A percentile compares a stretch with the other conserved stretches of the same genome.
Conservation (phyloP, 1,140 invertebrate genomes). For the Tribolium castaneum region DNA sequence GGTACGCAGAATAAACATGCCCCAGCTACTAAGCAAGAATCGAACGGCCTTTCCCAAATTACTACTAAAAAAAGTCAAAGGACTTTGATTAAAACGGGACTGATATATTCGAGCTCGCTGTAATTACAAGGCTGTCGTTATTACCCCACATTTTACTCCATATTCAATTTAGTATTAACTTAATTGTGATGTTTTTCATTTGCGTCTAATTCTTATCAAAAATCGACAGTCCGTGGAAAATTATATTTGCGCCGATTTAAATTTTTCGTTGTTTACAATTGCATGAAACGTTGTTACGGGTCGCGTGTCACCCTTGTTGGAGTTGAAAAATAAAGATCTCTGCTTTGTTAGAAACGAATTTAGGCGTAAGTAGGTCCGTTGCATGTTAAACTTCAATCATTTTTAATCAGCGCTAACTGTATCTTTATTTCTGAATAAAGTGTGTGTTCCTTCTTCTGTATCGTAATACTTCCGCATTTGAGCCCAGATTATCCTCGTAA, state of each 20-base stretch:
- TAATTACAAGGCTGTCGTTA: slow-evolving; percentile 6
- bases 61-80: slow-evolving; percentile 25
- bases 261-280: slow-evolving; percentile 25
- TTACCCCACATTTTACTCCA: slow-evolving; percentile 13
- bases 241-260: slow-evolving; percentile 17
- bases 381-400: slow-evolving; percentile 24
- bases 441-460: slow-evolving; percentile 8
- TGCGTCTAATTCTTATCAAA: not conserved
- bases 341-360: slow-evolving; percentile 1
- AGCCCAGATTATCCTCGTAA: not conserved
- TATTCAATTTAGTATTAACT: slow-evolving; percentile 12
- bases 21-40: slow-evolving; percentile 19
- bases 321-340: slow-evolving; percentile 7
- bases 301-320: not conserved
- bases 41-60: slow-evolving; percentile 10
- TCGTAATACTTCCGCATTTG: not conserved
- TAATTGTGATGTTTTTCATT: slow-evolving; percentile 6
- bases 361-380: slow-evolving; percentile 10
- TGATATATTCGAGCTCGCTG: not conserved
- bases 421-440: slow-evolving; percentile 1
- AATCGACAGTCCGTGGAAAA: not conserved
- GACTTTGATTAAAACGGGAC: slow-evolving; percentile 18
- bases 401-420: not conserved
- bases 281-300: slow-evolving; percentile 18
- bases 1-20: not conserved